Conservation (phyloP, 2,888 invertebrate species). For the Pterostichus madidus region DNA sequence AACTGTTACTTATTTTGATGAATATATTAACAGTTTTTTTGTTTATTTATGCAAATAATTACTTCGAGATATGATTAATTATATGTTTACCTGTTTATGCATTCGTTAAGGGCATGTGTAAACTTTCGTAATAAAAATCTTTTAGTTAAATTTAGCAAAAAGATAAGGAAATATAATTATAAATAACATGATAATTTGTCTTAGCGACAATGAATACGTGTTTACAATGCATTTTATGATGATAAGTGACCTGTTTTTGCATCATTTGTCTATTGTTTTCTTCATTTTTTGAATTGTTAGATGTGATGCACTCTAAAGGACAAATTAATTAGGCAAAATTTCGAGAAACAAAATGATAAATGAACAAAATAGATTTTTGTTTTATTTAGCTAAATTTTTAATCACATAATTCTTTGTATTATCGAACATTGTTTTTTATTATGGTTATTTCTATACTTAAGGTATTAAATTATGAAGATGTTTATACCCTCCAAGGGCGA, state of each 20-base stretch:
- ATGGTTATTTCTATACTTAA: too few relatives aligned
- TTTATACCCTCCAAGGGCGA: too few relatives aligned
- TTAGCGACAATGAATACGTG: slow-evolving; percentile 25
- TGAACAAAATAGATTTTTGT: too few relatives aligned
- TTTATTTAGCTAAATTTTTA: too few relatives aligned
- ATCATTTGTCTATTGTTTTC: neutral
- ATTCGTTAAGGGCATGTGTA: neutral
- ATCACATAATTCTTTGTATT: too few relatives aligned
- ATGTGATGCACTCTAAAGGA: slow-evolving; percentile 6
- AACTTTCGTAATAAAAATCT: neutral
- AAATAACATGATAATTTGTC: slow-evolving; percentile 44
- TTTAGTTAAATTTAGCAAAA: slow-evolving; percentile 31
- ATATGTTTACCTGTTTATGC: slow-evolving; percentile 32
- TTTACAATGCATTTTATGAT: neutral
- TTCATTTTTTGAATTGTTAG: neutral
- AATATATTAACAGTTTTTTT: slow-evolving; percentile 16
- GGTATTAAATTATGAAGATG: too few relatives aligned
- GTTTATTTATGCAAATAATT: neutral
- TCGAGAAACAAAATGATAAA: neutral
- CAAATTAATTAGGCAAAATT: neutral
- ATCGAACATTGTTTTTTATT: too few relatives aligned
- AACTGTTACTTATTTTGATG: neutral
- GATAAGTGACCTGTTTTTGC: neutral
- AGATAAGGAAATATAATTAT: neutral
- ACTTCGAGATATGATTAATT: slow-evolving; percentile 21